Evolutionary conservation across 2,888 invertebrate species (phyloP).

Genomic region (Aphidoletes aphidimyza): DNA sequence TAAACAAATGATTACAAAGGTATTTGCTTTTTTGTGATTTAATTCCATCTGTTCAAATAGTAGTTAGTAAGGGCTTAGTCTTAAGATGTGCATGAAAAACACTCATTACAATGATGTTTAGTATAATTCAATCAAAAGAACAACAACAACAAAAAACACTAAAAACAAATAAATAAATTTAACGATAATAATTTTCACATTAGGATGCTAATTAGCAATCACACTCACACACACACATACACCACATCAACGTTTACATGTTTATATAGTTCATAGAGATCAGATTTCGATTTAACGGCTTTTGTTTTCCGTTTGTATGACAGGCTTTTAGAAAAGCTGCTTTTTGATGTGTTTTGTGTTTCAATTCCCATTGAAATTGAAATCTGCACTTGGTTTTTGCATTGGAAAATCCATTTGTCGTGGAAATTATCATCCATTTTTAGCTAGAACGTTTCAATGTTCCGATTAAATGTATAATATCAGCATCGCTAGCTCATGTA

Average conservation of each 20-base stretch:
- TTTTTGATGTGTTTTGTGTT: no score
- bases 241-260: slow-evolving; percentile 11
- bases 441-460: no score
- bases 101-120: slow-evolving; percentile 8
- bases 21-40: slow-evolving; percentile 48
- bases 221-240: neutral
- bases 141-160: no score
- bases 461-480: no score
- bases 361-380: no score
- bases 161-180: no score
- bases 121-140: slow-evolving; percentile 16
- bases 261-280: neutral
- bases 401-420: no score
- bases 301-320: neutral
- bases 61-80: neutral
- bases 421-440: no score
- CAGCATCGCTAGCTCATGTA: no score
- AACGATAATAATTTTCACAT: slow-evolving; percentile 19
- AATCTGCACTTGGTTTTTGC: no score
- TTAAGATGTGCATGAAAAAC: slow-evolving; percentile 25
- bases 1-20: no score
- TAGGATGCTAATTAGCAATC: neutral
- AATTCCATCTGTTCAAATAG: slow-evolving; percentile 51
- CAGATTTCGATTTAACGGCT: neutral
- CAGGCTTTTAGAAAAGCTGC: no score